Base-by-base conservation (phyloP, 2,113 vertebrate genomes). In the Tiliqua scincoides region DNA sequence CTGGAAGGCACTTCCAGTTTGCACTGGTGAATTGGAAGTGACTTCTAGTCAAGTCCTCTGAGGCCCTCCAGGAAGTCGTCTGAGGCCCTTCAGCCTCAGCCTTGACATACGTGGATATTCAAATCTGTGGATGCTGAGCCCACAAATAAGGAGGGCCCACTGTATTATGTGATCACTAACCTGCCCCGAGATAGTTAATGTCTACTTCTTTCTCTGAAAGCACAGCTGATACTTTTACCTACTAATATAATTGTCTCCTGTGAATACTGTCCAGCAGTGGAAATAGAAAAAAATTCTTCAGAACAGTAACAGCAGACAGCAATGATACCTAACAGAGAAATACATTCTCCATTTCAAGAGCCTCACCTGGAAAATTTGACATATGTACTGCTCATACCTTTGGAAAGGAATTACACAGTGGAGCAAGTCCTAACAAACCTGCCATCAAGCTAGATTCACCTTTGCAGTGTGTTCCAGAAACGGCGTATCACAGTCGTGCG, bases 401-500 rank as follows among this genome's bases (percentile, higher is more conserved):
- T 82, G 18, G 1, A 32, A 0, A 18, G 35, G 37, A 82, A 59
- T 27, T 4, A 2, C 15, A 78, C 85, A 30, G 52, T 72, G 73
- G 62, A 0, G 27, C 35, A 54, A 27, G 21, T 43, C 35, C 20
- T 4, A 54, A 4, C 6, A 43, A 79, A 76, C 6, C 23, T 25
- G 32, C 43, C 72, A 43, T 48, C 3, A 21, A 40, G 25, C 8
- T 30, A 7, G 1, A 32, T 92, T 92, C 84, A 99, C 99, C 99
- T 99, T 94, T 99, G 99, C 81, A 99, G 95, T 0, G 99, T 99
- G 94, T 99, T 99, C 99, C 99, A 99, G 96, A 99, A 99, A 88
- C 98, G 98, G 0, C 99, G 97, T 93, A 99, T 99, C 87, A 99
- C 99, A 0, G 98, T 98, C 1, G 98, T 99, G 54, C 99, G 98